These are phyloP conservation scores for Lepisosteus osseus DNA, from an alignment of 2,113 vertebrate species.

Conservation along the genomic window DNA sequence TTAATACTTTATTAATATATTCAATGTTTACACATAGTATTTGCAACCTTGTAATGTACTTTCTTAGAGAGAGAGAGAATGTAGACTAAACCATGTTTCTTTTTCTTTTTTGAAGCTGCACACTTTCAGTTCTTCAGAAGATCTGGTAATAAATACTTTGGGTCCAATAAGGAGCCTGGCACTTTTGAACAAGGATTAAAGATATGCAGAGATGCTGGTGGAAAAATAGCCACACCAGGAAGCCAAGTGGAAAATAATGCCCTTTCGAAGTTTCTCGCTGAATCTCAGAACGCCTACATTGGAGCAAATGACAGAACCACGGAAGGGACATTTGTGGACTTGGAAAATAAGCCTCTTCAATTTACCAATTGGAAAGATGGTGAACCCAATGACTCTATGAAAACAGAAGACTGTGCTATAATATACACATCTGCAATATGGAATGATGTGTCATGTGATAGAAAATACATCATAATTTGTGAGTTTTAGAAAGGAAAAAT, in stretches of 20 bases:
- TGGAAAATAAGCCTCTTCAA: background rate
- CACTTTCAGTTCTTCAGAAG: background rate
- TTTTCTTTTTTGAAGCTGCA: background rate
- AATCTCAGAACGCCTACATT: background rate
- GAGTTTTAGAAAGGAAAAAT: background rate
- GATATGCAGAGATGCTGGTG: background rate
- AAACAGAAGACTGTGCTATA: background rate
- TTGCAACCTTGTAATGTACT: background rate
- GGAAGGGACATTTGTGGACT: background rate
- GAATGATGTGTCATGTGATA: background rate
- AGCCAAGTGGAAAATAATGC: conserved; percentile 1
- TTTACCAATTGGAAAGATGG: background rate
- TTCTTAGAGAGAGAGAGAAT: background rate
- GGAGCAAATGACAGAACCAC: background rate
- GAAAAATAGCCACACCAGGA: background rate
- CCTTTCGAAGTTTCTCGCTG: background rate
- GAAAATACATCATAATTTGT: background rate
- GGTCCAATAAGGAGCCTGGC: background rate
- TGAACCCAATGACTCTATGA: background rate
- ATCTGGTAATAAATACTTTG: background rate
- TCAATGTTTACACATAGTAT: too few species aligned
- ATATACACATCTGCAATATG: background rate
- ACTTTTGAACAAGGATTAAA: background rate
- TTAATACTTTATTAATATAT: too few species aligned
- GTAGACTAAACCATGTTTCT: background rate